These are phyloP conservation scores for Nowickia ferox DNA, from an alignment of 2,888 invertebrate genomes.

Conservation along the genomic window DNA sequence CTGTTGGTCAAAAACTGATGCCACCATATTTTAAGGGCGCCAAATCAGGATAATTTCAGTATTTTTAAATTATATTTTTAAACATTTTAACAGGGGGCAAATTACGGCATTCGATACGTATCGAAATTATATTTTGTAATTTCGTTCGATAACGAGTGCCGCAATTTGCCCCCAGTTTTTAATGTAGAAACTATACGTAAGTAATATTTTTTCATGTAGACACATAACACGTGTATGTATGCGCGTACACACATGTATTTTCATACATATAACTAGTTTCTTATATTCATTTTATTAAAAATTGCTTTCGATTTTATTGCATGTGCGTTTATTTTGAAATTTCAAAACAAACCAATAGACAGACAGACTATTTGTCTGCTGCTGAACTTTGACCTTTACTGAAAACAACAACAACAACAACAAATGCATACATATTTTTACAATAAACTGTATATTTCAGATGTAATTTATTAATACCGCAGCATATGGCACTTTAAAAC, in stretches of 20 bases:
- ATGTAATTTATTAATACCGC: conserved; percentile 78
- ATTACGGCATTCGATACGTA: too few species aligned
- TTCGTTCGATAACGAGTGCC: too few species aligned
- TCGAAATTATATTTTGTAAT: too few species aligned
- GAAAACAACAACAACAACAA: conserved; percentile 11
- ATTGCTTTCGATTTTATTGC: conserved; percentile 21
- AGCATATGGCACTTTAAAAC: conserved; percentile 76
- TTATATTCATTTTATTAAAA: not conserved
- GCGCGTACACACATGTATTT: not conserved
- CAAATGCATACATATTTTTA: not conserved
- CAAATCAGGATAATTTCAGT: too few species aligned
- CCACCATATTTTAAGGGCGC: too few species aligned
- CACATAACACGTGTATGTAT: too few species aligned
- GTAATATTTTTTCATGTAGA: not conserved
- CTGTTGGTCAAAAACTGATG: too few species aligned
- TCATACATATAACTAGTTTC: not conserved
- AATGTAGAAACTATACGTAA: too few species aligned
- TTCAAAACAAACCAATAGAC: not conserved
- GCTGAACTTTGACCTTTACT: conserved; percentile 32
- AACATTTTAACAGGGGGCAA: too few species aligned
- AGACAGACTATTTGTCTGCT: conserved; percentile 1
- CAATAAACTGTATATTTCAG: conserved; percentile 73
- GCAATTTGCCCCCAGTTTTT: too few species aligned
- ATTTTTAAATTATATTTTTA: too few species aligned
- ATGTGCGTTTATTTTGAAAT: conserved; percentile 10